Evolutionary conservation across 2,113 vertebrate genomes (phyloP), one percentile per base, ranked within the genome.

Genomic region (Rostratula benghalensis): DNA sequence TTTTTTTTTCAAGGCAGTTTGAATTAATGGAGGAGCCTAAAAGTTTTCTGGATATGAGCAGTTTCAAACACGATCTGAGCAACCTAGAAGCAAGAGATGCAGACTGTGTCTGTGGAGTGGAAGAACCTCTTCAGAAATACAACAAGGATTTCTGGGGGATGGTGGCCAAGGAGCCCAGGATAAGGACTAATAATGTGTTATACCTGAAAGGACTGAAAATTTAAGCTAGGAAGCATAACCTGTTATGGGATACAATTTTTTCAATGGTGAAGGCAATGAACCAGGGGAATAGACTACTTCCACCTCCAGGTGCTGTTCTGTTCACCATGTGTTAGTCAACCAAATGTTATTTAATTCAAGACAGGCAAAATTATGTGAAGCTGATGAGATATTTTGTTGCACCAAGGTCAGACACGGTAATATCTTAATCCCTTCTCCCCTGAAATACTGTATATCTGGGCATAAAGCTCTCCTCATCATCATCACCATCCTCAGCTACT

Each of bases 41-140:
- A 80, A 18, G 6, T 79, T 90, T 85, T 45, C 70, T 77, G 67
- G 20, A 33, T 50, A 33, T n/a, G 28, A 61, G 45, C 15, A 65
- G 28, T 64, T 91, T 90, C 51, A 67, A 30, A 53, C 35, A 51
- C 60, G 77, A 37, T 41, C 15, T 35, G 31, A 63, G 22, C 17
- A 70, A 54, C 7, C 7, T 18, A 9, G 39, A 46, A 92, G 20
- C 20, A 37, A 74, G 10, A 1, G 7, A 22, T 37, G 18, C 3
- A 30, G 11, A 45, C 6, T 3, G 1, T 35, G 1, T 23, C 19
- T 57, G 6, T 6, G 43, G 45, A 61, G 2, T 48, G 16, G 18
- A 13, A 51, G 10, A 68, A 43, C 10, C 13, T 41, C 35, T 45
- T 71, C 39, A 60, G 68, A 31, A 56, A 25, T 11, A 24, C 5